These are phyloP conservation scores for Leucozona laternaria DNA, from an alignment of 2,888 invertebrate genomes.

Conservation along the genomic window DNA sequence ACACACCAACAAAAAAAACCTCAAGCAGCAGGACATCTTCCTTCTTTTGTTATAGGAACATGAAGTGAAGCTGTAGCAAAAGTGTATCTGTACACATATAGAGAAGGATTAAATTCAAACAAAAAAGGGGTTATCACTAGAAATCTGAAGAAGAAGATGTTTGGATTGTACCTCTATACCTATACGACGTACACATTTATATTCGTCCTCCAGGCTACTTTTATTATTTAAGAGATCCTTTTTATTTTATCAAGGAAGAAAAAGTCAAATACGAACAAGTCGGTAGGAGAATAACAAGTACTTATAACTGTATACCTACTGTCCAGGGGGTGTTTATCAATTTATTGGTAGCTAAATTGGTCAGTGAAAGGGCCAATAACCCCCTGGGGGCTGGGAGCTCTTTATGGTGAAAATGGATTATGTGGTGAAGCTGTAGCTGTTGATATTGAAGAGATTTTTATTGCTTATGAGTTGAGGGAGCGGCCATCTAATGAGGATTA, in stretches of 20 bases:
- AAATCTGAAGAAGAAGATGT: constrained; percentile 27
- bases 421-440: neutral
- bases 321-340: constrained; percentile 30
- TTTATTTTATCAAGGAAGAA: constrained; percentile 1
- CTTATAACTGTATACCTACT: neutral
- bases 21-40: constrained; percentile 66
- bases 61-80: neutral
- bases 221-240: constrained; percentile 57
- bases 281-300: constrained; percentile 14
- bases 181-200: neutral
- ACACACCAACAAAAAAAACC: constrained; percentile 42
- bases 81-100: neutral
- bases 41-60: neutral
- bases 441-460: constrained; percentile 37
- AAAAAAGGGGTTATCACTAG: constrained; percentile 26
- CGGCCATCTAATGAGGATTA: constrained; percentile 2
- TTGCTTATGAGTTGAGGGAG: neutral
- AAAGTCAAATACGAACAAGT: constrained; percentile 27
- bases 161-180: constrained; percentile 39
- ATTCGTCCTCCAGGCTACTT: constrained; percentile 51
- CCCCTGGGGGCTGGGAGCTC: neutral
- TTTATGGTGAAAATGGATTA: neutral
- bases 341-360: constrained; percentile 33
- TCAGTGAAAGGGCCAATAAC: constrained; percentile 12
- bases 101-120: constrained; percentile 47